Conservation (phyloP, 2,797 vertebrate genomes). For the Ibycter americanus region DNA sequence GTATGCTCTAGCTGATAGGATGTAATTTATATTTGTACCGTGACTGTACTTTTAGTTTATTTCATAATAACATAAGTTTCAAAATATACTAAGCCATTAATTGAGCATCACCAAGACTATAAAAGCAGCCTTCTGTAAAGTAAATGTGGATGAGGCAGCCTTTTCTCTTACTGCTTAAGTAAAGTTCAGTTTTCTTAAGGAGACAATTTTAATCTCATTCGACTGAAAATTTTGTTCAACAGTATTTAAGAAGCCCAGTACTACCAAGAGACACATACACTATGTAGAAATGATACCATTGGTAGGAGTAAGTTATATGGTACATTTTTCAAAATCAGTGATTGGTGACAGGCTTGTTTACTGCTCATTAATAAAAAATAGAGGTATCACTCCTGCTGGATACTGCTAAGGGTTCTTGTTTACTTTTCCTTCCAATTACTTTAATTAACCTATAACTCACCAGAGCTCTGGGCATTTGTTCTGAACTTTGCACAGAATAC, state of each 20-base stretch:
- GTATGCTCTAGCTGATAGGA: background rate
- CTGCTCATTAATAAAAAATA: constrained; percentile 70
- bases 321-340: constrained; percentile 50
- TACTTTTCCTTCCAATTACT: constrained; percentile 53
- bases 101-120: background rate
- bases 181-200: constrained; percentile 50
- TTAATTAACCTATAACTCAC: constrained; percentile 62
- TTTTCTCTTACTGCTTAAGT: constrained; percentile 49
- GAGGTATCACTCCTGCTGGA: constrained; percentile 14
- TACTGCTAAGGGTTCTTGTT: constrained; percentile 33
- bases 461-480: constrained; percentile 10
- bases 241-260: constrained; percentile 62
- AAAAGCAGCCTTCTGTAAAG: constrained; percentile 17
- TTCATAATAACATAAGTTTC: background rate
- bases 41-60: background rate
- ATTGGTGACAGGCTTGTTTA: constrained; percentile 55
- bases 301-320: constrained; percentile 19
- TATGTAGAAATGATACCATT: background rate
- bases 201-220: constrained; percentile 66
- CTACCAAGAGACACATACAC: constrained; percentile 40
- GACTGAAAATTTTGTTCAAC: constrained; percentile 39
- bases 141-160: constrained; percentile 11
- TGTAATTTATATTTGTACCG: background rate
- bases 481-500: constrained; percentile 34
- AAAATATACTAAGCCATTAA: constrained; percentile 32